These are phyloP conservation scores for Hyppa rectilinea DNA, from an alignment of 2,888 invertebrate species.

Conservation along the genomic window DNA sequence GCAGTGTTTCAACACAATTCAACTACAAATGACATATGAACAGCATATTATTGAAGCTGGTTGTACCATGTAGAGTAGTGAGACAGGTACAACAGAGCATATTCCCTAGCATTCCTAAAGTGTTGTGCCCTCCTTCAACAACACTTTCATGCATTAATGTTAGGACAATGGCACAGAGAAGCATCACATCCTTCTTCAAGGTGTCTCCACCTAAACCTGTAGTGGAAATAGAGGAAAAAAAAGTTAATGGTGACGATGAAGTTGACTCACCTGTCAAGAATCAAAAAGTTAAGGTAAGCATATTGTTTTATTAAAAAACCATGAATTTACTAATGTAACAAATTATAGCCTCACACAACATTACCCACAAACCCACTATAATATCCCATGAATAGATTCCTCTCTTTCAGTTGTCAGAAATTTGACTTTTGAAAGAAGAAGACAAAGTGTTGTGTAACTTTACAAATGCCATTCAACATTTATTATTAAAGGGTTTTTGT, in stretches of 20 bases:
- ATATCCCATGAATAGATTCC: too few species aligned
- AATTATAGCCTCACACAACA: neutral
- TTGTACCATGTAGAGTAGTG: conserved; percentile 60
- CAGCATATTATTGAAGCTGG: conserved; percentile 50
- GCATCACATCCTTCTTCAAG: conserved; percentile 87
- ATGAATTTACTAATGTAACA: neutral
- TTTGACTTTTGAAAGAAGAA: too few species aligned
- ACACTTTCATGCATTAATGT: conserved; percentile 21
- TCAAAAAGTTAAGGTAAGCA: conserved; percentile 67
- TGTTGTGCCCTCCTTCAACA: conserved; percentile 1
- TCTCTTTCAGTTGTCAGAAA: too few species aligned
- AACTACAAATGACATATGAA: conserved; percentile 58
- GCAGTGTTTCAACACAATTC: neutral
- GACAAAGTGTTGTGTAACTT: too few species aligned
- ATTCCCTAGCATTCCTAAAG: neutral
- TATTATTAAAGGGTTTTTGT: too few species aligned
- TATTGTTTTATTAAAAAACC: neutral
- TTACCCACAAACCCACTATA: too few species aligned
- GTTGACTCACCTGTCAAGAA: conserved; percentile 47
- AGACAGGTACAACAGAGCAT: conserved; percentile 21
- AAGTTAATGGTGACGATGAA: conserved; percentile 53
- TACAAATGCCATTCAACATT: too few species aligned
- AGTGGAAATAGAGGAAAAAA: conserved; percentile 39
- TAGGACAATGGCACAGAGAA: conserved; percentile 85
- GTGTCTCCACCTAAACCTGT: conserved; percentile 78